These are phyloP conservation scores for Pseudolaguvia tuberculata DNA, from an alignment of 2,113 vertebrate genomes.

Conservation along the genomic window DNA sequence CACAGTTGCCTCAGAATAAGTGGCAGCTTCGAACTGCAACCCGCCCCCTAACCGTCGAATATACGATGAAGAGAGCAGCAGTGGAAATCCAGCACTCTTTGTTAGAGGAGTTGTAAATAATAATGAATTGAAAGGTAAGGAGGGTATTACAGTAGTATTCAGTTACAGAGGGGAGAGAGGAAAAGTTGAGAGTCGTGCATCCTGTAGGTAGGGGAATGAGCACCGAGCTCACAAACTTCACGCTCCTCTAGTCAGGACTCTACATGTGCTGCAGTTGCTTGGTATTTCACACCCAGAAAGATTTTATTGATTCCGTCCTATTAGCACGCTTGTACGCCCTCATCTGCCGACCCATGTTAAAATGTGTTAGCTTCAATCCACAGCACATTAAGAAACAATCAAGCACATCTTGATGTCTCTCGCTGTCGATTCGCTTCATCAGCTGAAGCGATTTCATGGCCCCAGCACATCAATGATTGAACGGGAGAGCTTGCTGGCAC, in stretches of 20 bases:
- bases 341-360: slow-evolving; percentile 30
- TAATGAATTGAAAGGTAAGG: slow-evolving; percentile 29
- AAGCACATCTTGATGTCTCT: slow-evolving; percentile 38
- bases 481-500: slow-evolving; percentile 8
- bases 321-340: slow-evolving; percentile 33
- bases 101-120: slow-evolving; percentile 22
- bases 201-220: neutral
- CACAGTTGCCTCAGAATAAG: slow-evolving; percentile 13
- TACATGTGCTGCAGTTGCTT: slow-evolving; percentile 12
- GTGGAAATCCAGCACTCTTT: slow-evolving; percentile 36
- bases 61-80: slow-evolving; percentile 25
- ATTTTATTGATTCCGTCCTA: slow-evolving; percentile 46
- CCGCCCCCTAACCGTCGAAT: slow-evolving; percentile 15
- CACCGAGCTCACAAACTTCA: neutral
- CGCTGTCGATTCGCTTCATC: slow-evolving; percentile 37
- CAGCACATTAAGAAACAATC: slow-evolving; percentile 49
- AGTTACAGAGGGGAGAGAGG: slow-evolving; percentile 17
- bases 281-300: slow-evolving; percentile 34
- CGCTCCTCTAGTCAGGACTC: slow-evolving; percentile 21
- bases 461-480: slow-evolving; percentile 42
- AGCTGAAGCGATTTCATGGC: slow-evolving; percentile 36
- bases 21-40: slow-evolving; percentile 9
- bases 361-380: slow-evolving; percentile 38
- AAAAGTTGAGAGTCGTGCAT: slow-evolving; percentile 27
- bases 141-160: slow-evolving; percentile 29